Percentiles rank a stretch among this genome's conserved stretches.
Conservation (phyloP, 2,888 invertebrate species). For the Philereme vetulata region DNA sequence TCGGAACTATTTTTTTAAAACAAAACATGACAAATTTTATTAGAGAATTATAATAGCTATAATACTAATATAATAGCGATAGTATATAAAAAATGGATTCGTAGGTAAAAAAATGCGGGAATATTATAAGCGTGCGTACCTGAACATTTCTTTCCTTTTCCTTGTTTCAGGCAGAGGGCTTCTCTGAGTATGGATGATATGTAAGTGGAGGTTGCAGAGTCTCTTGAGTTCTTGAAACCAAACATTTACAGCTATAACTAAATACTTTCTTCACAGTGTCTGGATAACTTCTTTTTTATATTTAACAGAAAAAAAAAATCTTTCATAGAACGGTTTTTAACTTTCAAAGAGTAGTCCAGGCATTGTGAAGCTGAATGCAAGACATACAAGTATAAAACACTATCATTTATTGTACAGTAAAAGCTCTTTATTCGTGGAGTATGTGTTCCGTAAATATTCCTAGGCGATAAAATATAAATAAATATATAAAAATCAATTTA, state of each 20-base stretch:
- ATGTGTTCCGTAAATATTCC: too few species aligned
- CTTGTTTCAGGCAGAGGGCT: conserved; percentile 83
- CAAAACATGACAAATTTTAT: neutral
- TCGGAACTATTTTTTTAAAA: conserved; percentile 57
- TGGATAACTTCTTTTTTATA: too few species aligned
- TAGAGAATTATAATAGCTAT: neutral
- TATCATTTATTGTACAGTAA: too few species aligned
- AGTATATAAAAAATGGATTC: neutral
- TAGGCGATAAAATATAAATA: too few species aligned
- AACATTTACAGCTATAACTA: conserved; percentile 1
- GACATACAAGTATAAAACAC: too few species aligned
- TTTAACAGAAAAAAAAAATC: too few species aligned
- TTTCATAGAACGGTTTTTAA: too few species aligned
- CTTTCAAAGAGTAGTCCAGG: too few species aligned
- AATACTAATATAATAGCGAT: neutral
- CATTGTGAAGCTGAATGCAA: too few species aligned
- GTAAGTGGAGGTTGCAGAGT: conserved; percentile 79
- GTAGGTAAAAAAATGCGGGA: conserved; percentile 1
- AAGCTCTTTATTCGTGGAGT: too few species aligned
- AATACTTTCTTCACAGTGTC: too few species aligned
- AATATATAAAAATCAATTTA: too few species aligned
- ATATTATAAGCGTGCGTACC: conserved; percentile 48
- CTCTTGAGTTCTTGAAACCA: conserved; percentile 75
- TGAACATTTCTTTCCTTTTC: conserved; percentile 78
- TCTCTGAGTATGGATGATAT: conserved; percentile 84